Evolutionary conservation across 2,797 vertebrate genomes (phyloP).

Genomic region (Sebastes matsubarae): DNA sequence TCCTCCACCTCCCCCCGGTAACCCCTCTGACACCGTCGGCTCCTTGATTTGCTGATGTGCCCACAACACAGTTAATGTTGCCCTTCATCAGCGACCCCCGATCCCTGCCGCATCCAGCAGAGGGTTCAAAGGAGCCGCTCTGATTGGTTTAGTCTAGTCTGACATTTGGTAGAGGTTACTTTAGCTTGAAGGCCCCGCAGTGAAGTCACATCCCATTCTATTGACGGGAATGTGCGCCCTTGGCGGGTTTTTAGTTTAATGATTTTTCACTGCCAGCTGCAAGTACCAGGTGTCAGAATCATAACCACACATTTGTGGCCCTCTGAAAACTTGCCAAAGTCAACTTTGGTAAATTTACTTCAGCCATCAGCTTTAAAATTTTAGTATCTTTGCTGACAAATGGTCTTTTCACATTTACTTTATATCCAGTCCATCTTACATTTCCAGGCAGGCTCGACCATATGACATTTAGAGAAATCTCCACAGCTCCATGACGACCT

Average conservation of each 20-base stretch:
- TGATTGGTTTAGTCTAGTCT: slow-evolving; percentile 61
- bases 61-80: slow-evolving; percentile 53
- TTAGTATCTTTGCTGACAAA: neutral
- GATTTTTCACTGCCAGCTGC: slow-evolving; percentile 4
- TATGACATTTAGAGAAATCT: slow-evolving; percentile 40
- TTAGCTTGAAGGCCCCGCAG: neutral
- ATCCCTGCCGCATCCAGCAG: slow-evolving; percentile 20
- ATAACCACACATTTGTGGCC: neutral
- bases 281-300: slow-evolving; percentile 7
- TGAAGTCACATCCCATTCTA: slow-evolving; percentile 36
- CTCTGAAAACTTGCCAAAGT: slow-evolving; percentile 9
- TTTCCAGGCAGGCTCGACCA: slow-evolving; percentile 13
- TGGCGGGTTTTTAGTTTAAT: neutral
- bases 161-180: slow-evolving; percentile 58
- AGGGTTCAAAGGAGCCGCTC: slow-evolving; percentile 25
- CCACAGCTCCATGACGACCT: slow-evolving; percentile 1
- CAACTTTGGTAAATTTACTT: neutral
- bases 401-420: neutral
- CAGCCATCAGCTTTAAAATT: neutral
- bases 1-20: slow-evolving; percentile 40
- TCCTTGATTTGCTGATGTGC: slow-evolving; percentile 59
- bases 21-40: slow-evolving; percentile 24
- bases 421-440: neutral
- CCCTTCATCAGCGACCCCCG: slow-evolving; percentile 49
- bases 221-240: neutral